Conservation (phyloP, 2,888 invertebrate genomes). For the Lacanobia oleracea region DNA sequence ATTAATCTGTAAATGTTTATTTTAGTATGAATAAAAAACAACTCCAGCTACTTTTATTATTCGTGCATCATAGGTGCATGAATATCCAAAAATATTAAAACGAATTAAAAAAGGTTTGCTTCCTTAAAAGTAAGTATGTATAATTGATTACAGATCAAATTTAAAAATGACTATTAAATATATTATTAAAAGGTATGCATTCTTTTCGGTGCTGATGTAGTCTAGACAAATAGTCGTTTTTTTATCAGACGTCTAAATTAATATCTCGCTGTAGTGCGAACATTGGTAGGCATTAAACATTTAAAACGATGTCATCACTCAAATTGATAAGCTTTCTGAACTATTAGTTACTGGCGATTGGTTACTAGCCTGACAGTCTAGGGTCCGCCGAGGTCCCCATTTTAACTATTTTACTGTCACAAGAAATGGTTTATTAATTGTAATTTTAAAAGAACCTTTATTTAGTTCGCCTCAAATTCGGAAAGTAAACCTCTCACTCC, state of each 20-base stretch:
- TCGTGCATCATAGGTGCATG: constrained; percentile 33
- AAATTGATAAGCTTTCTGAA: constrained; percentile 32
- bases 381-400: not conserved
- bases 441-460: not conserved
- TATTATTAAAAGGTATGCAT: not conserved
- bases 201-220: not conserved
- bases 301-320: constrained; percentile 33
- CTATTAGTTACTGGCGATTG: not conserved
- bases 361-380: not conserved
- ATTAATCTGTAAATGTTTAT: constrained; percentile 3
- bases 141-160: not conserved
- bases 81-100: constrained; percentile 31
- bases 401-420: not conserved
- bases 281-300: constrained; percentile 36
- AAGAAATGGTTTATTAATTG: constrained; percentile 2
- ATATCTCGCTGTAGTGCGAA: constrained; percentile 11
- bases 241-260: constrained; percentile 9
- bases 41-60: constrained; percentile 46
- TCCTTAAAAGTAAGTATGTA: not conserved
- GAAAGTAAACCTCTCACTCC: too few species aligned
- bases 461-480: too few species aligned
- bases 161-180: not conserved
- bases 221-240: not conserved
- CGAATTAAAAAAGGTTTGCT: constrained; percentile 14
- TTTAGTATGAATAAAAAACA: constrained; percentile 45